Percentiles rank a stretch among this genome's conserved stretches.
phyloP scores from a whole-genome alignment of 2,888 invertebrate species.

The Ornithoptera priamus region DNA sequence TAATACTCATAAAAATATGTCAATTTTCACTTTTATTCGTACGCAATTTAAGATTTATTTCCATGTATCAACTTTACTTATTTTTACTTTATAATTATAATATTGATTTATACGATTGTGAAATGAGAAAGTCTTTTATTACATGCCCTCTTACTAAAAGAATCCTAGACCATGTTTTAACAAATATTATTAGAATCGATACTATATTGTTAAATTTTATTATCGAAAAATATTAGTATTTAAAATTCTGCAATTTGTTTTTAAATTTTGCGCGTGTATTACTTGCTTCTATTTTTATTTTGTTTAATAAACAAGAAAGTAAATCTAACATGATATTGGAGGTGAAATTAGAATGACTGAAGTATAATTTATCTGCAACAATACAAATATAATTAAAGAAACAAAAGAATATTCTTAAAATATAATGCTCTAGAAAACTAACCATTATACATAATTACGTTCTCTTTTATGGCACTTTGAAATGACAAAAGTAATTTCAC shows the following conservation, averaged over 20 bases:
- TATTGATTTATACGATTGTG: background rate
- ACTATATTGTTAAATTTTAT: background rate
- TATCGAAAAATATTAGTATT: background rate
- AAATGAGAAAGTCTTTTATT: too few relatives aligned
- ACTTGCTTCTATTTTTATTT: background rate
- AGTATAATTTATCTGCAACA: background rate
- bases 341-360: background rate
- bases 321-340: background rate
- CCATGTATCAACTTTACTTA: background rate
- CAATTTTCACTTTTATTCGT: background rate
- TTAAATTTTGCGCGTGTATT: too few relatives aligned
- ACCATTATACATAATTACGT: slow-evolving; percentile 18
- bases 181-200: background rate
- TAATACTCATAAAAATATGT: background rate
- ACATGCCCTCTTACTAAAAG: too few relatives aligned
- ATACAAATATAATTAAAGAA: background rate
- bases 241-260: background rate
- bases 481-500: slow-evolving; percentile 28
- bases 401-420: slow-evolving; percentile 7
- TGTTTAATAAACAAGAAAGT: slow-evolving; percentile 1
- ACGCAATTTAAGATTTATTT: background rate
- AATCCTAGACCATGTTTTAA: too few relatives aligned
- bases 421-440: slow-evolving; percentile 12
- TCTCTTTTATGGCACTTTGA: slow-evolving; percentile 22
- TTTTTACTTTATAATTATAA: background rate